phyloP scores from a whole-genome alignment of 2,797 vertebrate species.

The Rachycentron canadum region DNA sequence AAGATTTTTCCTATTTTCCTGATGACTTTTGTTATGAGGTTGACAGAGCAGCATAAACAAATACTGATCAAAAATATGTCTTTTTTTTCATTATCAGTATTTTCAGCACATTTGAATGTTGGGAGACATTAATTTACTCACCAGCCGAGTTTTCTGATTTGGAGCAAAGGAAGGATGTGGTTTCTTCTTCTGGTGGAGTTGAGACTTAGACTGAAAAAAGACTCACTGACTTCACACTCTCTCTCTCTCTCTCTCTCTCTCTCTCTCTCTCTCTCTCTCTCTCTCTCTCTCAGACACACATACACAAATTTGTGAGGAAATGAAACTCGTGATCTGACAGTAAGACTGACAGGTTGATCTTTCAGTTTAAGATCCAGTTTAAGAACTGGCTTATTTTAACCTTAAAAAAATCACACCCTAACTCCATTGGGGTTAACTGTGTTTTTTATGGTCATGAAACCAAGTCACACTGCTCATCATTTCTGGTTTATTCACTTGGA shows the following conservation, averaged over 20 bases:
- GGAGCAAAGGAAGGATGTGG: neutral
- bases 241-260: constrained; percentile 15
- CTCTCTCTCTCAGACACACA: constrained; percentile 17
- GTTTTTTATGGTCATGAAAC: too few species aligned
- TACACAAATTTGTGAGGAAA: constrained; percentile 27
- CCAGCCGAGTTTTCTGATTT: neutral
- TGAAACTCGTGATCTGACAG: constrained; percentile 34
- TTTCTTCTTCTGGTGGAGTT: constrained; percentile 38
- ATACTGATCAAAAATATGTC: neutral
- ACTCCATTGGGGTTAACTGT: too few species aligned
- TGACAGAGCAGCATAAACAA: neutral
- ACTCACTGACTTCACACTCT: constrained; percentile 7
- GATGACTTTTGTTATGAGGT: neutral
- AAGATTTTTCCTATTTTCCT: too few species aligned
- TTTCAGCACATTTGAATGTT: neutral
- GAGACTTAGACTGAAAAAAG: constrained; percentile 7
- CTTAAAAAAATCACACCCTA: too few species aligned
- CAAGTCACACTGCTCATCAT: too few species aligned
- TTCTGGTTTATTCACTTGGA: too few species aligned
- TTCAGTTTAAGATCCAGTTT: neutral
- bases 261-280: constrained; percentile 20
- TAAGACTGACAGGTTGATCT: neutral
- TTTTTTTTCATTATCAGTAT: neutral
- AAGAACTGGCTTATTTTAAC: too few species aligned
- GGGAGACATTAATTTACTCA: constrained; percentile 30